Base-by-base conservation (phyloP, 2,797 vertebrate species). In the Meda fulgida region DNA sequence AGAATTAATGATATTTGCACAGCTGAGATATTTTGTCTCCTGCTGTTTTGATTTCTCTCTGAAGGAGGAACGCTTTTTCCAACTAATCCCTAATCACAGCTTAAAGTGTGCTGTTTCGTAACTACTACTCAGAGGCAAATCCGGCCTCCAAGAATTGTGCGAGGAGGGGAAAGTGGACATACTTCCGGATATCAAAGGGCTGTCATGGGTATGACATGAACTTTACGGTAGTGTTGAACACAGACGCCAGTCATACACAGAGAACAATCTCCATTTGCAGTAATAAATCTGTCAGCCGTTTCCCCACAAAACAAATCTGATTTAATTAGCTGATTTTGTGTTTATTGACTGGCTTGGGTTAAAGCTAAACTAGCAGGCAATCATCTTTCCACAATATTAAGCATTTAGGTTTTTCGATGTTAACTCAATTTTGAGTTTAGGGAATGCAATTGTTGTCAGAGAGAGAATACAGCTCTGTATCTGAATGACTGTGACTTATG, bases 291-390 rank as follows among this genome's bases (percentile, higher is more conserved):
- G 88, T 92, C 90, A 91, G 89, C 86, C 84, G 67, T n/a, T 69
- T 75, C 36, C 53, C 63, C 55, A 81, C 72, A 66, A 86, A 84
- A 82, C 81, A 83, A 85, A 87, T 84, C 80, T 60, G 76, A 88
- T 91, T 87, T 85, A 85, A 88, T 92, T 89, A 92, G 90, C 91
- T 89, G 90, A 93, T 88, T 89, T 81, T 89, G 90, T 89, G 92
- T 87, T 83, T 89, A 90, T 89, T 81, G 51, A 34, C 86, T 82
- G 77, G 53, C 83, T 84, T 84, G 90, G 82, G 31, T 53, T 53
- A 19, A 31, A 69, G 77, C 66, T n/a, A 48, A 55, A 81, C 58
- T 78, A 66, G 53, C 34, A 58, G 18, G 38, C 66, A 43, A n/a
- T 78, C 29, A 29, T 36, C 23, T 69, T 13, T 77, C 63, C 16